These are phyloP conservation scores for Steinernema scapterisci DNA, from an alignment of 2,888 invertebrate genomes.

Conservation along the genomic window DNA sequence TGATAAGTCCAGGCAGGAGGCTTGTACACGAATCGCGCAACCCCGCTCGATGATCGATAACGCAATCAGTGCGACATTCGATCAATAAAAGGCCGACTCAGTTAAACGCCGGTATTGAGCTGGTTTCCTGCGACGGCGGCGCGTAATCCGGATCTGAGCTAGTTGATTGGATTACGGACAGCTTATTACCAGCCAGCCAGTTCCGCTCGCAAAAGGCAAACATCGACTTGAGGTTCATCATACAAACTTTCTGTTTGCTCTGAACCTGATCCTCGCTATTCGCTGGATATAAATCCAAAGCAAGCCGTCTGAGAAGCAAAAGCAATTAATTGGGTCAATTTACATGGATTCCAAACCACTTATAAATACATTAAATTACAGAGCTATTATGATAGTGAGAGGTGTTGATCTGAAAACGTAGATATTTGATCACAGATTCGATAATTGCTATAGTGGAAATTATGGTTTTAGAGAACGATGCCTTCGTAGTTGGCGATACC, in stretches of 20 bases:
- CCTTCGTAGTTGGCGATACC: slow-evolving; percentile 23
- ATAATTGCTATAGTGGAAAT: not conserved
- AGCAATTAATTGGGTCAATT: no score
- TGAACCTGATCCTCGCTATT: slow-evolving; percentile 21
- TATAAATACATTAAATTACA: not conserved
- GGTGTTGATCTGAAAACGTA: not conserved
- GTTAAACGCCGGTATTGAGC: slow-evolving; percentile 22
- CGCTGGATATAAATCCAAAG: not conserved
- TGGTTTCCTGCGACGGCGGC: slow-evolving; percentile 22
- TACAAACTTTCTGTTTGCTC: slow-evolving; percentile 26
- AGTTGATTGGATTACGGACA: slow-evolving; percentile 30
- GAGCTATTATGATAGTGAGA: not conserved
- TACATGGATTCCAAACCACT: not conserved
- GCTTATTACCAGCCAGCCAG: slow-evolving; percentile 29
- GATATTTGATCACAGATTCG: slow-evolving; percentile 20
- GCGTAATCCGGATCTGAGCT: slow-evolving; percentile 27
- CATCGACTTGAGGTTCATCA: slow-evolving; percentile 20
- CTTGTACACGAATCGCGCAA: not conserved
- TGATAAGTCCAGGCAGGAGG: not conserved
- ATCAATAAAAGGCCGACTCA: slow-evolving; percentile 3
- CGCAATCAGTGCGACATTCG: not conserved
- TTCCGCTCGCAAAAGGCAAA: slow-evolving; percentile 32
- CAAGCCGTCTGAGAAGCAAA: no score
- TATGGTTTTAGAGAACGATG: slow-evolving; percentile 10
- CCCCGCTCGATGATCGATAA: not conserved